A percentile compares a stretch with the other conserved stretches of the same genome.
These are phyloP conservation scores for Rapana venosa DNA, from an alignment of 2,888 invertebrate species.

Conservation along the genomic window DNA sequence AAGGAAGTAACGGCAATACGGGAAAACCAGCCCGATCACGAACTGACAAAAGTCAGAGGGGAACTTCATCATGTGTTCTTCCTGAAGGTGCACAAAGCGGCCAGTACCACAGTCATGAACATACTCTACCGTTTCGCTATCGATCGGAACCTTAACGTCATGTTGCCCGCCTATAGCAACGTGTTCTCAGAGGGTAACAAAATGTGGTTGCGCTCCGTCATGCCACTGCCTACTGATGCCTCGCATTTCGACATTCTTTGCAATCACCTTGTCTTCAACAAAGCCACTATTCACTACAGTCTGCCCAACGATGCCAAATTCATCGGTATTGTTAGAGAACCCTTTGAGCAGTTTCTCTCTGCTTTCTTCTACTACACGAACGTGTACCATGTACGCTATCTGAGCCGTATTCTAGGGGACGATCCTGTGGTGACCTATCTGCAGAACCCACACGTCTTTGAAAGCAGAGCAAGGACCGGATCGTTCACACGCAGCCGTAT, in stretches of 20 bases:
- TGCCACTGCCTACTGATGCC: background rate
- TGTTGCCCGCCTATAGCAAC: slow-evolving; percentile 35
- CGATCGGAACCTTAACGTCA: slow-evolving; percentile 29
- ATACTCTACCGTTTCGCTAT: slow-evolving; percentile 43
- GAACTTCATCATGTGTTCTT: slow-evolving; percentile 42
- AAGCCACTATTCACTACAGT: background rate
- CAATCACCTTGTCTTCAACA: slow-evolving; percentile 40
- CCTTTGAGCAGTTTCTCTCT: slow-evolving; percentile 43
- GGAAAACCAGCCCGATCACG: background rate
- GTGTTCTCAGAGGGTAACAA: slow-evolving; percentile 24
- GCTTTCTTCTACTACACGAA: slow-evolving; percentile 42
- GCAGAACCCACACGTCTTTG: background rate
- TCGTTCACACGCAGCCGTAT: slow-evolving; percentile 46
- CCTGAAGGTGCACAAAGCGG: slow-evolving; percentile 45
- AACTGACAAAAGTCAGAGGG: background rate
- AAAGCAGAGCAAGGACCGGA: background rate
- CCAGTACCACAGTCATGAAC: slow-evolving; percentile 44
- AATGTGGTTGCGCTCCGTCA: background rate
- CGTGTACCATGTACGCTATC: background rate
- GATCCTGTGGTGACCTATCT: slow-evolving; percentile 41
- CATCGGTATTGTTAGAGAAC: slow-evolving; percentile 43
- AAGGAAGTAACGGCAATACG: background rate
- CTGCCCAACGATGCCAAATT: slow-evolving; percentile 27
- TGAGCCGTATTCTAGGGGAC: slow-evolving; percentile 22
- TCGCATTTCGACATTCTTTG: slow-evolving; percentile 38